These are phyloP conservation scores for Danaus plexippus DNA, from an alignment of 1,140 invertebrate species.

Conservation along the genomic window DNA sequence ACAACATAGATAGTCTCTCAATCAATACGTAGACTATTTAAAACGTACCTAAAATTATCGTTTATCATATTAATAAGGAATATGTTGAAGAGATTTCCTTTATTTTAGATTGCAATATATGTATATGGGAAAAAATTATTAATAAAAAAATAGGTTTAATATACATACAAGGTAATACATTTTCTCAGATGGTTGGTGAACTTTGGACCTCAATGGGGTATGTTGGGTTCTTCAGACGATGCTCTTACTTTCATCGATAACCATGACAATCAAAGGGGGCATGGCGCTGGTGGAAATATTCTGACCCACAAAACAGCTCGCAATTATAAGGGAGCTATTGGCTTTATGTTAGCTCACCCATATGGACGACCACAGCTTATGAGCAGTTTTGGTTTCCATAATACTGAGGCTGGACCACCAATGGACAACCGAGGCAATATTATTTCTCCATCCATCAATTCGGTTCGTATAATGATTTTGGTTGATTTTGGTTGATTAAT, in stretches of 20 bases:
- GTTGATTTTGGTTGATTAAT: constrained; percentile 8
- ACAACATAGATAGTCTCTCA: no score
- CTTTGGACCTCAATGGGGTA: constrained; percentile 74
- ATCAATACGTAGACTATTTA: no score
- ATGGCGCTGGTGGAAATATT: constrained; percentile 73
- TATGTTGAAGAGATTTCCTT: no score
- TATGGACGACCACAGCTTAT: constrained; percentile 84
- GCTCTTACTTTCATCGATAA: constrained; percentile 78
- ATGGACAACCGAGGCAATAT: constrained; percentile 76
- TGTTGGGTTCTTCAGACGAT: constrained; percentile 66
- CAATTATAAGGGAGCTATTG: constrained; percentile 79
- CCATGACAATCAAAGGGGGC: constrained; percentile 74
- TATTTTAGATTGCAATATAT: no score
- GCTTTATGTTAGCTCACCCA: constrained; percentile 88
- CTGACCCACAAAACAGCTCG: constrained; percentile 74
- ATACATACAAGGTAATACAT: constrained; percentile 24
- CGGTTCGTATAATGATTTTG: constrained; percentile 40
- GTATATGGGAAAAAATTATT: no score
- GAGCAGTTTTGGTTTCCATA: constrained; percentile 80
- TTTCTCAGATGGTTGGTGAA: constrained; percentile 60
- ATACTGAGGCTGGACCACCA: constrained; percentile 75
- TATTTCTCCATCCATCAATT: constrained; percentile 75
- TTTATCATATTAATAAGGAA: no score
- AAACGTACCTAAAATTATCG: no score
- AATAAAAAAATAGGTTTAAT: no score